phyloP scores from a whole-genome alignment of 92 coral and sea anemone genomes.

The Siderastrea radians region DNA sequence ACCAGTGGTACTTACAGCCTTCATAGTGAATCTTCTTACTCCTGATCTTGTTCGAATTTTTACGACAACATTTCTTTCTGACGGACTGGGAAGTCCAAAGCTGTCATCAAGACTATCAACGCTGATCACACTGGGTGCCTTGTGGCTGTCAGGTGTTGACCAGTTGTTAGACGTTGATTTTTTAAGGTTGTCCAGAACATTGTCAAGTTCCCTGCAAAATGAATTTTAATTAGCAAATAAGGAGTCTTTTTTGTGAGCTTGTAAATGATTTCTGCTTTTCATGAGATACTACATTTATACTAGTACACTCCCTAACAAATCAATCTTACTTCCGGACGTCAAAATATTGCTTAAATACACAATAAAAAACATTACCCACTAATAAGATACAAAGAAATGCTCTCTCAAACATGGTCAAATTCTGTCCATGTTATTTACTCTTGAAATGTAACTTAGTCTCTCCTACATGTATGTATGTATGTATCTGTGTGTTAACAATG shows the following conservation, averaged over 20 bases:
- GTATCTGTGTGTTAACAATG: no score
- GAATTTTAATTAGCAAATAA: background rate
- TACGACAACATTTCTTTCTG: constrained; percentile 79
- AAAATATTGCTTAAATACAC: no score
- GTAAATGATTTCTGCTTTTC: no score
- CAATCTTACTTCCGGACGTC: no score
- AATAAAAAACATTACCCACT: no score
- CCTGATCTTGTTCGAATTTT: constrained; percentile 92
- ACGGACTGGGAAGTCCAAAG: constrained; percentile 54
- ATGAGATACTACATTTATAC: no score
- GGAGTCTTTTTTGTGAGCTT: background rate
- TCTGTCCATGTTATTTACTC: no score
- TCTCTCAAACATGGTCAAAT: no score
- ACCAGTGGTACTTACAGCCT: constrained; percentile 74
- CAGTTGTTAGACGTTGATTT: constrained; percentile 25
- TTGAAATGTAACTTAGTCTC: no score
- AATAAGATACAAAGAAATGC: no score
- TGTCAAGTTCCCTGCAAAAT: constrained; percentile 64
- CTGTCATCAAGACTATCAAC: constrained; percentile 67
- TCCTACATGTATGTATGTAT: no score
- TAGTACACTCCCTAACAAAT: no score
- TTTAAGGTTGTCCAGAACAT: constrained; percentile 60
- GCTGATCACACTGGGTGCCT: constrained; percentile 67
- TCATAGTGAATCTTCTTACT: constrained; percentile 82
- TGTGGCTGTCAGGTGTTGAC: constrained; percentile 47